These are phyloP conservation scores for Zaprionus nigranus DNA, from an alignment of 1,140 invertebrate species.

Conservation along the genomic window DNA sequence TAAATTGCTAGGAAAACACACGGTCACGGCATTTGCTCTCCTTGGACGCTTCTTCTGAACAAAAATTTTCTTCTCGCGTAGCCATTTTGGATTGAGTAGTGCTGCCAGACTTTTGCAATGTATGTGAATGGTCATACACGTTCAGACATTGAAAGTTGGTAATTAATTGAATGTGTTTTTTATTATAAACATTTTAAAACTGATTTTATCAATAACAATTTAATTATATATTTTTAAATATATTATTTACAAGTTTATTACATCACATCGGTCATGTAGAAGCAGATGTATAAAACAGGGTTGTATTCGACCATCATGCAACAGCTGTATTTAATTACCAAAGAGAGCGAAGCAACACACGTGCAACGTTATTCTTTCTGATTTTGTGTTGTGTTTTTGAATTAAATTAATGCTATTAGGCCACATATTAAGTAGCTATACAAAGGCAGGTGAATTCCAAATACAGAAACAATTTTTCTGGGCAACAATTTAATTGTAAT, in stretches of 20 bases:
- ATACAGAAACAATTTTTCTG: not conserved
- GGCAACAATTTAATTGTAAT: not conserved
- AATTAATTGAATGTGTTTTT: not conserved
- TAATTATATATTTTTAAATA: not conserved
- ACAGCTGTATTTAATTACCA: slow-evolving; percentile 36
- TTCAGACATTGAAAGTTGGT: not conserved
- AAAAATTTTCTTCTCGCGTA: slow-evolving; percentile 66
- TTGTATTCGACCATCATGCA: slow-evolving; percentile 28
- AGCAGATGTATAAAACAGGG: not conserved
- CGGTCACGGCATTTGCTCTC: slow-evolving; percentile 72
- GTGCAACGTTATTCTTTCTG: slow-evolving; percentile 43
- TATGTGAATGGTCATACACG: slow-evolving; percentile 16
- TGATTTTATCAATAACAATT: not conserved
- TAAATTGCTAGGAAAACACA: slow-evolving; percentile 65
- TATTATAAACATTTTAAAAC: too few relatives aligned
- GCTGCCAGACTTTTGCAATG: slow-evolving; percentile 31
- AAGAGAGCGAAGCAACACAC: slow-evolving; percentile 25
- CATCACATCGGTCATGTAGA: not conserved
- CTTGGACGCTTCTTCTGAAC: slow-evolving; percentile 71
- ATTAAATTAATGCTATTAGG: slow-evolving; percentile 52
- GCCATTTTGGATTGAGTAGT: slow-evolving; percentile 67
- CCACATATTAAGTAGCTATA: slow-evolving; percentile 34
- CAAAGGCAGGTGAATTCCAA: slow-evolving; percentile 75
- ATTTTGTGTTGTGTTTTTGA: slow-evolving; percentile 6
- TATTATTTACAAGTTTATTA: not conserved